Conservation (phyloP, 2,113 vertebrate genomes). For the Elaphurus davidianus region DNA sequence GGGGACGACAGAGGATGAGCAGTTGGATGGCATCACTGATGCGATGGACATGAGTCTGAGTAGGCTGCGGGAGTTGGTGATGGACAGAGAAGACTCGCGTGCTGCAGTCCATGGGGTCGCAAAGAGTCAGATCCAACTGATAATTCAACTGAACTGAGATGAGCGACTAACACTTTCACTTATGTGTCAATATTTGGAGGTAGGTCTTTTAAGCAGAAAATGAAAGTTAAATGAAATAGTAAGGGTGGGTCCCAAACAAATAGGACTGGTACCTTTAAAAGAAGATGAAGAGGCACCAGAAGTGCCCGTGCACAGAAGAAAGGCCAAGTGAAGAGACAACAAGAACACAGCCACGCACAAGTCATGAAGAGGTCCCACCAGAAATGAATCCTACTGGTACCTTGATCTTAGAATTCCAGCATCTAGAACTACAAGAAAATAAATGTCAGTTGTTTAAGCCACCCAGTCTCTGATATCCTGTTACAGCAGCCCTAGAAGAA, state of each 20-base stretch:
- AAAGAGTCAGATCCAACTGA: no score
- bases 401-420: background rate
- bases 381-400: background rate
- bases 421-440: background rate
- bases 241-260: background rate
- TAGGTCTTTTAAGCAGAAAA: background rate
- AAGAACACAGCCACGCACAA: background rate
- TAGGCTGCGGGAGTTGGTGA: no score
- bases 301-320: background rate
- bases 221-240: background rate
- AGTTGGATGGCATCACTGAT: no score
- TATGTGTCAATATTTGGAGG: background rate
- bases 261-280: background rate
- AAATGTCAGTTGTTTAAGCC: background rate
- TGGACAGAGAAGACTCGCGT: no score
- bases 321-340: background rate
- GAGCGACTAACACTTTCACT: no score
- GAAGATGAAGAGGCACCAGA: background rate
- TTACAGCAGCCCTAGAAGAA: background rate
- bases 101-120: no score
- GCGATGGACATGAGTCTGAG: no score
- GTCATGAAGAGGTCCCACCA: background rate
- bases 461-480: background rate
- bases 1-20: no score
- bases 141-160: no score